A percentile compares a stretch with the other conserved stretches of the same genome.
Evolutionary conservation across 2,888 invertebrate genomes (phyloP).

Genomic region (Charanyca ferruginea): DNA sequence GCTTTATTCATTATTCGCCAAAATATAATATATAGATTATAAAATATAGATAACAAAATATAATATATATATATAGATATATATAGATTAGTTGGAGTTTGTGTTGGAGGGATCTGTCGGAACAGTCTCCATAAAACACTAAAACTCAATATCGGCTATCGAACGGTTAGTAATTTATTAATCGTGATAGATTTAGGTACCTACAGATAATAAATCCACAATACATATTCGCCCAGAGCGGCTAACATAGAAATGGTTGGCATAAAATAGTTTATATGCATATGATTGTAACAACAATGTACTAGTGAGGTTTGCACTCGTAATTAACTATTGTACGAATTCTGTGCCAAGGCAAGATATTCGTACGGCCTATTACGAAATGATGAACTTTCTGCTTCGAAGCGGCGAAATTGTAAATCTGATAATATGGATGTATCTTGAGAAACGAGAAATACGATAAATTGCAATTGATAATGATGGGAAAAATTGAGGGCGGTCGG

Average conservation of each 20-base stretch:
- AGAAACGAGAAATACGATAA: too few relatives aligned
- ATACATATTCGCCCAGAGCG: constrained; percentile 15
- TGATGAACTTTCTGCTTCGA: constrained; percentile 62
- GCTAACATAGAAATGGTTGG: constrained; percentile 22
- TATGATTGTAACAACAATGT: constrained; percentile 66
- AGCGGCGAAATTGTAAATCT: constrained; percentile 25
- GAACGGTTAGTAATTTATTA: constrained; percentile 17
- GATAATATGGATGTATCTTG: too few relatives aligned
- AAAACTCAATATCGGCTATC: constrained; percentile 3
- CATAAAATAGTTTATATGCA: constrained; percentile 56
- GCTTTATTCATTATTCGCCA: too few relatives aligned
- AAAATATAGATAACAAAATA: too few relatives aligned
- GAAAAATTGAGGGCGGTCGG: too few relatives aligned
- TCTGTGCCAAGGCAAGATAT: constrained; percentile 75
- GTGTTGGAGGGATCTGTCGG: too few relatives aligned
- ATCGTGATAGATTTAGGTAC: constrained; percentile 12
- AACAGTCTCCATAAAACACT: too few relatives aligned
- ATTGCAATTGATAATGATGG: too few relatives aligned
- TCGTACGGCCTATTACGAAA: constrained; percentile 59
- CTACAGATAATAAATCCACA: constrained; percentile 8
- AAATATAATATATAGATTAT: too few relatives aligned
- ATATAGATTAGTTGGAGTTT: too few relatives aligned
- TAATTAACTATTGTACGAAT: constrained; percentile 78
- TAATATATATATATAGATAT: too few relatives aligned
- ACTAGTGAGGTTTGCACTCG: constrained; percentile 50